A percentile compares a stretch with the other conserved stretches of the same genome.
Conservation (phyloP, 2,113 vertebrate genomes). For the Brachirus orientalis region DNA sequence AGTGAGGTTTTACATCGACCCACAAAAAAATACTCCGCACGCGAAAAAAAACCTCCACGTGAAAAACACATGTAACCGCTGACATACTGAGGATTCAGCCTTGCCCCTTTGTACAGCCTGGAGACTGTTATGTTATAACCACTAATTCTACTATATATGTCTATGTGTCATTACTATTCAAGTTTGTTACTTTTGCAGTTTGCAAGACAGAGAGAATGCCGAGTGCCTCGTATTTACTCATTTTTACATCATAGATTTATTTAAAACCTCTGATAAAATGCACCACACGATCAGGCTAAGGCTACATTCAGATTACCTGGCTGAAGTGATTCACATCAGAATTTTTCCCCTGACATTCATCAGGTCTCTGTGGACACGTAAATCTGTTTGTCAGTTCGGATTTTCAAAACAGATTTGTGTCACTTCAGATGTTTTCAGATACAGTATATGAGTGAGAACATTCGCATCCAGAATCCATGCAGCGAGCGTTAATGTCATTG, state of each 20-base stretch:
- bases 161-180: slow-evolving; percentile 81
- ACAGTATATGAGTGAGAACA: no score
- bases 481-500: no score
- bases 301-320: no score
- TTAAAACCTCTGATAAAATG: slow-evolving; percentile 4
- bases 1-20: slow-evolving; percentile 40
- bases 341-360: no score
- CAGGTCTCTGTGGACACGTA: no score
- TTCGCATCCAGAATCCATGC: no score
- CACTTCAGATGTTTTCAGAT: no score
- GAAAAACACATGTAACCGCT: slow-evolving; percentile 48
- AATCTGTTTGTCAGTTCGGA: no score
- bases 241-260: slow-evolving; percentile 66
- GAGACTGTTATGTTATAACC: slow-evolving; percentile 85
- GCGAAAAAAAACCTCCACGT: slow-evolving; percentile 30
- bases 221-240: slow-evolving; percentile 81
- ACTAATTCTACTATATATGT: slow-evolving; percentile 82
- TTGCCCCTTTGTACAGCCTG: slow-evolving; percentile 80
- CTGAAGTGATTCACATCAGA: no score
- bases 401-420: no score
- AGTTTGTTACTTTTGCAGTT: slow-evolving; percentile 81
- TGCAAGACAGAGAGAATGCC: slow-evolving; percentile 84
- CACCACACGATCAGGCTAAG: slow-evolving; percentile 12
- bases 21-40: slow-evolving; percentile 37
- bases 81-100: slow-evolving; percentile 70